These are phyloP conservation scores for Trachymyrmex septentrionalis DNA, from an alignment of 1,140 invertebrate genomes.

Conservation along the genomic window DNA sequence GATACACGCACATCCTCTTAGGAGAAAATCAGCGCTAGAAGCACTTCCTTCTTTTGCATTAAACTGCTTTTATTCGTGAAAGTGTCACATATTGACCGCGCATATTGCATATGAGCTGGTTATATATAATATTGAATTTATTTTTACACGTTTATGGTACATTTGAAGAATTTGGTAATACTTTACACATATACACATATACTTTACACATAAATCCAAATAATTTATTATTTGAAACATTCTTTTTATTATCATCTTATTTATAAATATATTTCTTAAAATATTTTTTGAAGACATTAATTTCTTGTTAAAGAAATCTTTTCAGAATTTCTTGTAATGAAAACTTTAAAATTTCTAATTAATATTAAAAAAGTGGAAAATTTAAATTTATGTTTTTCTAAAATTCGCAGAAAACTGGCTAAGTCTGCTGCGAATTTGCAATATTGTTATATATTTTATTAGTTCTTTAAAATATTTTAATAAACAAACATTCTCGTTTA, in stretches of 20 bases:
- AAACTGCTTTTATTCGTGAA: slow-evolving; percentile 52
- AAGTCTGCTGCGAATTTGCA: not conserved
- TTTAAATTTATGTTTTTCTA: not conserved
- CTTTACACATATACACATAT: too few species aligned
- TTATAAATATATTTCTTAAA: too few species aligned
- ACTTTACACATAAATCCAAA: too few species aligned
- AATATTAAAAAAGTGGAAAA: not conserved
- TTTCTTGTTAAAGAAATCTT: too few species aligned
- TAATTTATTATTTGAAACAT: too few species aligned
- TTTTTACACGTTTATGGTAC: not conserved
- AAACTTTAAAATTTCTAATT: not conserved
- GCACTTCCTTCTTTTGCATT: slow-evolving; percentile 44
- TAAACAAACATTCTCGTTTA: not conserved
- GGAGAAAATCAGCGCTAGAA: slow-evolving; percentile 45
- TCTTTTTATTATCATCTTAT: too few species aligned
- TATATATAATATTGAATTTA: not conserved
- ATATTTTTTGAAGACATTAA: too few species aligned
- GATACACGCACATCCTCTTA: slow-evolving; percentile 45
- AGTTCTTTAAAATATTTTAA: not conserved
- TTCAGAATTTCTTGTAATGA: too few species aligned
- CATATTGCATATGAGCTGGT: too few species aligned
- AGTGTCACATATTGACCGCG: not conserved
- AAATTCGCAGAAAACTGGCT: not conserved
- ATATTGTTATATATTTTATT: slow-evolving; percentile 11
- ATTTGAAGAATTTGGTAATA: slow-evolving; percentile 2